Conservation (phyloP, 2,797 vertebrate genomes). For the Microctenopoma stevenorrisi region DNA sequence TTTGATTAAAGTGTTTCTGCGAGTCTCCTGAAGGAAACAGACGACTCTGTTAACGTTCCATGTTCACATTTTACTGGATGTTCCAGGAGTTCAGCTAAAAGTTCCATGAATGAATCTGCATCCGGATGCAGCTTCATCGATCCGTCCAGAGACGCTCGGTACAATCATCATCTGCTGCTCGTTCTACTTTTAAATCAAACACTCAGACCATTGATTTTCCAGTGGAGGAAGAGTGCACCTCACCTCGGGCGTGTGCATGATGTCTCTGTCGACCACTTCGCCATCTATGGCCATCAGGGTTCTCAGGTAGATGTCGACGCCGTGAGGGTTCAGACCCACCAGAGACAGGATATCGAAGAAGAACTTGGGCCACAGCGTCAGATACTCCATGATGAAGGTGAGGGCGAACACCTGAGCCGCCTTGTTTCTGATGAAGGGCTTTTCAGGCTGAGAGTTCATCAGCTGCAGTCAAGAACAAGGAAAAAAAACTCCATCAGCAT, state of each 20-base stretch:
- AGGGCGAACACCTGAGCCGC: slow-evolving; percentile 96
- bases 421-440: slow-evolving; percentile 98
- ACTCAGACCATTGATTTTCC: background rate
- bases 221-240: slow-evolving; percentile 30
- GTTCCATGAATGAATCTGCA: background rate
- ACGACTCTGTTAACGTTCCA: background rate
- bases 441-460: slow-evolving; percentile 91
- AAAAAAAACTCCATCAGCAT: background rate
- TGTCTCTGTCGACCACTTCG: slow-evolving; percentile 95
- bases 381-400: slow-evolving; percentile 95
- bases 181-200: too few species aligned
- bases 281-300: slow-evolving; percentile 97
- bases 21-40: slow-evolving; percentile 85
- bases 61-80: background rate
- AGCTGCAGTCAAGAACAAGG: slow-evolving; percentile 77
- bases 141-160: background rate
- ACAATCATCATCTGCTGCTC: background rate
- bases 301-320: slow-evolving; percentile 95
- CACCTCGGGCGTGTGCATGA: slow-evolving; percentile 92
- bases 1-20: slow-evolving; percentile 95
- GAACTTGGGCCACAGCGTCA: slow-evolving; percentile 97
- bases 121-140: background rate
- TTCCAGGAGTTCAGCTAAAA: too few species aligned
- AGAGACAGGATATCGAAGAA: slow-evolving; percentile 97
- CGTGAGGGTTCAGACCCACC: slow-evolving; percentile 92